Conservation (phyloP, 2,113 vertebrate species). For the Psilopsiagon aymara region DNA sequence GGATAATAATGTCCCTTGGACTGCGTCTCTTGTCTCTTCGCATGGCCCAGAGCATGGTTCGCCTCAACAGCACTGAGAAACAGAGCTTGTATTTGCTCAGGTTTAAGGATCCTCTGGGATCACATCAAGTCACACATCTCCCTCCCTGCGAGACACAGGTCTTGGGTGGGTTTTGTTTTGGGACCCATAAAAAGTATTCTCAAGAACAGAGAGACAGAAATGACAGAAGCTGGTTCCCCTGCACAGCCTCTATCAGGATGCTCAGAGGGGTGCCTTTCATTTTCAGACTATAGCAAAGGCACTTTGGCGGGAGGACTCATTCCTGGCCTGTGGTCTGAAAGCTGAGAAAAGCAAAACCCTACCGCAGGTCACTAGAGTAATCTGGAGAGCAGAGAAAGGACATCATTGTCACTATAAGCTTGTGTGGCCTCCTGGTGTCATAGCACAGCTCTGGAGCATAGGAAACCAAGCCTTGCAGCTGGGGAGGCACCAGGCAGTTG, state of each 20-base stretch:
- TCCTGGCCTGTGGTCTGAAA: background rate
- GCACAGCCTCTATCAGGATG: background rate
- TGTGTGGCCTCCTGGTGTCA: background rate
- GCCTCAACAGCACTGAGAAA: background rate
- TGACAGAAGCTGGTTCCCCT: background rate
- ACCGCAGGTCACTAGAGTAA: background rate
- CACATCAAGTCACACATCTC: background rate
- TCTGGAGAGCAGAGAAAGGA: background rate
- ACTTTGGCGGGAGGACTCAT: background rate
- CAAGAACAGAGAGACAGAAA: background rate
- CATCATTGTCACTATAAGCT: background rate
- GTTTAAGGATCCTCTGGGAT: background rate
- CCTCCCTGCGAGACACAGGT: accelerated
- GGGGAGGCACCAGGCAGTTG: background rate
- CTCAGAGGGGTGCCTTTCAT: background rate
- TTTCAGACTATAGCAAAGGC: background rate
- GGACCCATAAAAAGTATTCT: background rate
- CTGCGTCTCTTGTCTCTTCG: background rate
- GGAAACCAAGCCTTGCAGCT: background rate
- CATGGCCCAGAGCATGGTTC: accelerated
- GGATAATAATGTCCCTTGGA: background rate
- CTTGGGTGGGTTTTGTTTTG: background rate
- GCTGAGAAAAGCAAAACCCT: background rate
- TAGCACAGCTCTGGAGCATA: background rate
- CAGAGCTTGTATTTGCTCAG: background rate